Conservation (phyloP, 1,140 invertebrate species). For the Bombus soroeensis region DNA sequence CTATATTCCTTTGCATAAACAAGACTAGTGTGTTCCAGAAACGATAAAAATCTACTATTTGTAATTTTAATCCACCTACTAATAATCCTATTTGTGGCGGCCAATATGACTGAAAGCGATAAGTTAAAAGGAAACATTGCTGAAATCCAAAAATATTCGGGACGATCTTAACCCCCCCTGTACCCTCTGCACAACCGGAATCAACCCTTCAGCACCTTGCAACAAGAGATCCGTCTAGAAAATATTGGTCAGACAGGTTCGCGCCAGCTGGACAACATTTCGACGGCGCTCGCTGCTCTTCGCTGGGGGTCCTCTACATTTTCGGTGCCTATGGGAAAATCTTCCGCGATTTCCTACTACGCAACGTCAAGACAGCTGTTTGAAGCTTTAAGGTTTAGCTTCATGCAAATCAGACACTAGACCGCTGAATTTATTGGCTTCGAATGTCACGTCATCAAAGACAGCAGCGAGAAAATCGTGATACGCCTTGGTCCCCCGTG, state of each 20-base stretch:
- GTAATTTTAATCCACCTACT: too few relatives aligned
- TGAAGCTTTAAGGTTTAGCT: constrained; percentile 71
- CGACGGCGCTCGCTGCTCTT: constrained; percentile 54
- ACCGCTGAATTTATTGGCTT: constrained; percentile 70
- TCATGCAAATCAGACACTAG: constrained; percentile 71
- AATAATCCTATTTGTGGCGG: too few relatives aligned
- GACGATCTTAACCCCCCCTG: too few relatives aligned
- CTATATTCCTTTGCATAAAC: too few relatives aligned
- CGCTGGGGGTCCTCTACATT: constrained; percentile 73
- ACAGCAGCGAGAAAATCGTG: background rate
- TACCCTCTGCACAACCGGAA: background rate
- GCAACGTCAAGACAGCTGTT: constrained; percentile 61
- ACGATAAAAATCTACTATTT: too few relatives aligned
- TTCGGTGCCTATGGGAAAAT: constrained; percentile 71
- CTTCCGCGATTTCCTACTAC: constrained; percentile 62
- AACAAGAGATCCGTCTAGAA: constrained; percentile 2
- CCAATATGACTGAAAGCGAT: too few relatives aligned
- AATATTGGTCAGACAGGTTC: constrained; percentile 31
- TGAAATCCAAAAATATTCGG: too few relatives aligned
- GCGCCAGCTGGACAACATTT: constrained; percentile 17
- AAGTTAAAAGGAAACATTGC: too few relatives aligned
- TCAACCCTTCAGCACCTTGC: constrained; percentile 72
- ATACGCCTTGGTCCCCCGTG: background rate
- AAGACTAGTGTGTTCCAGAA: too few relatives aligned
- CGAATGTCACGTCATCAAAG: constrained; percentile 50